Evolutionary conservation across 64 coral and sea anemone genomes (phyloP), one percentile per base, ranked within the genome.

Genomic region (Montipora foliosa): DNA sequence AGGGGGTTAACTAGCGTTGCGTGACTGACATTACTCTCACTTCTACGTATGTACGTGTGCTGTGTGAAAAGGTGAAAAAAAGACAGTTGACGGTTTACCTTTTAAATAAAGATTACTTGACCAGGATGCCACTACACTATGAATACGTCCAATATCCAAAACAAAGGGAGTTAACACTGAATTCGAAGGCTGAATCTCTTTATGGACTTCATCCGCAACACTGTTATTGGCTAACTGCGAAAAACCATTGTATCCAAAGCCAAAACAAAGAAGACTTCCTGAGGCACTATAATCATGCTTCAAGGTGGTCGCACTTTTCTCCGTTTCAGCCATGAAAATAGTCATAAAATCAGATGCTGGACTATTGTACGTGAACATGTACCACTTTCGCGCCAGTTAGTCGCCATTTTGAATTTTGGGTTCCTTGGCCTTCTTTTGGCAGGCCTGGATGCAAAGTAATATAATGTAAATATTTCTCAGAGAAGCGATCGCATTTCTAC

Each of bases 181-280:
- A 25, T 55, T 10, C 52, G 52, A 55, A 55, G 15, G 13, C 25
- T 25, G 25, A 25, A 25, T 19, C 57, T 51, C 8, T 7, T 50
- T 51, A 20, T 37, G 8, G 67, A 71, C 67, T 92, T 84, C 46
- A 58, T 37, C 44, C 8, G 48, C 74, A 73, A 9, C 45, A 58
- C 20, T 87, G 6, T 47, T 5, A 7, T 8, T 58, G 72, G 51
- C 71, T 11, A 94, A 50, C 49, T 97, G 95, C 2, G 48, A 25
- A 83, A 97, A 97, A 19, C 80, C 95, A 87, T 97, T 94, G 47
- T 76, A 97, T 55, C 95, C 95, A 82, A 90, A 94, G 13, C 95
- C 95, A 82, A 82, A 94, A 50, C 45, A 67, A 69, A 71, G 0
- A 71, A 71, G 71, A 4, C 45, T 4, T 71, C 66, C 82, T 5